phyloP scores from a whole-genome alignment of 2,113 vertebrate genomes.

The Xenopus tropicalis region UCB_Xtro_10.0 CM004450.2:104222501-104223000 shows the following conservation, averaged over 20 bases:
- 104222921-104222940: too few species aligned
- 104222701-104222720: not conserved
- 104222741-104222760: not conserved
- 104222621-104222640: conserved; percentile 74
- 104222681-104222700: conserved; percentile 80
- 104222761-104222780: not conserved
- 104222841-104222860: too few species aligned
- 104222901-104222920: too few species aligned
- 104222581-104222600: conserved; percentile 71
- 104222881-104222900: too few species aligned
- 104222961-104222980: too few species aligned
- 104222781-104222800: not conserved
- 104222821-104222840: too few species aligned
- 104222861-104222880: too few species aligned
- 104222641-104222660: conserved; percentile 95
- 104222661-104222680: conserved; percentile 90
- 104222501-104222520: too few species aligned
- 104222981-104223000: conserved; percentile 70
- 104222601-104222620: conserved; percentile 82
- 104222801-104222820: not conserved
- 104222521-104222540: too few species aligned
- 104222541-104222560: too few species aligned
- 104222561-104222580: conserved; percentile 40
- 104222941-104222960: too few species aligned
- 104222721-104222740: not conserved